Base-by-base conservation (phyloP, 2,797 vertebrate species). In the Botia kubotai region DNA sequence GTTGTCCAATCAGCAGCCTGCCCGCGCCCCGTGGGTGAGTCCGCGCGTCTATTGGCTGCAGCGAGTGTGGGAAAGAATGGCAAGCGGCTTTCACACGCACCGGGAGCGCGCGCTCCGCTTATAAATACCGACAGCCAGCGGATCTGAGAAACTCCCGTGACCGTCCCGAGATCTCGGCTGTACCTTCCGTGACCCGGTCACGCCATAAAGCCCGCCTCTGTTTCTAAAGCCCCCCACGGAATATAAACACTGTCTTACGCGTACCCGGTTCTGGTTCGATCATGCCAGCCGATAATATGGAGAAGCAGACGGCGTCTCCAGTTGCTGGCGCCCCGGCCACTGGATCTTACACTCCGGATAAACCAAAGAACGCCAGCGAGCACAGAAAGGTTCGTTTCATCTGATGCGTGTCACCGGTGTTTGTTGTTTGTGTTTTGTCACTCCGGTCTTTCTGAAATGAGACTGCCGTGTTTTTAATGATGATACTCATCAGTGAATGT, bases 1-100 rank as follows among this genome's bases (percentile, higher is more conserved):
- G 89, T 91, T 88, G 90, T 89, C 94, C 94, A 95, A 96, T 96
- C 93, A 93, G 89, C 92, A 82, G 89, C 85, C 89, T 85, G 89
- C 91, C 90, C 90, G 92, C 93, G 92, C 94, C 93, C 93, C 88
- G 89, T 92, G 93, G 94, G 91, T 92, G 91, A 93, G 94, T 87
- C 94, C 92, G 80, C 88, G 72, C 89, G 88, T 89, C 89, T n/a
- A 97, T 97, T 97, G 96, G 96, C 93, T 91, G 93, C 90, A 74
- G 83, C 86, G 91, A 96, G 95, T 94, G 97, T 98, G 96, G 96
- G 96, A 97, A 96, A 95, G 95, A 95, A 94, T 91, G 94, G 93
- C 89, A 92, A 93, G 94, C 91, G 79, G 92, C 92, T 95, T 97
- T 98, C 96, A 95, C 96, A 97, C 95, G 93, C 93, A 96, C 94